phyloP scores from a whole-genome alignment of 2,113 vertebrate species.

The Pelobates fuscus region DNA sequence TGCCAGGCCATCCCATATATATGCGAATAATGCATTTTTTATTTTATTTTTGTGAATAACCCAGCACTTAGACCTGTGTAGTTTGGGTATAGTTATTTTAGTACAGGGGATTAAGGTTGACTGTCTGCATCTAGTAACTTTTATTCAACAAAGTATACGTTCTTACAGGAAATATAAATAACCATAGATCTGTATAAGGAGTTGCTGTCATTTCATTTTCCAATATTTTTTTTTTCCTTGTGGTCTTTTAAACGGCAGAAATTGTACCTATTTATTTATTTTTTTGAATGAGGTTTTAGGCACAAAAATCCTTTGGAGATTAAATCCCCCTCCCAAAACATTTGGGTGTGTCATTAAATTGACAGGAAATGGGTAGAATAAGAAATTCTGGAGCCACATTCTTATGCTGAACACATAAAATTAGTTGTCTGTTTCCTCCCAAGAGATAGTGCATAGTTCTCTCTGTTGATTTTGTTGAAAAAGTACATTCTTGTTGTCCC shows the following conservation, averaged over 20 bases:
- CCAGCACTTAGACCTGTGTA: not conserved
- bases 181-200: too few relatives aligned
- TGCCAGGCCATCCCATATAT: too few relatives aligned
- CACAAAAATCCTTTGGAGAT: not conserved
- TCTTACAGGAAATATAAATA: too few relatives aligned
- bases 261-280: not conserved
- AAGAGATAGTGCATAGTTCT: slow-evolving; percentile 11
- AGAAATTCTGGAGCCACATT: slow-evolving; percentile 30
- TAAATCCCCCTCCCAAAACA: not conserved
- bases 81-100: not conserved
- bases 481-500: not conserved
- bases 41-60: not conserved
- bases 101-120: slow-evolving; percentile 4
- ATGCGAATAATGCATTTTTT: too few relatives aligned
- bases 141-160: too few relatives aligned
- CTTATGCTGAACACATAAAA: not conserved
- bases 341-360: slow-evolving; percentile 26
- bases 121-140: slow-evolving; percentile 49
- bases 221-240: not conserved
- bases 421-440: not conserved
- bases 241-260: slow-evolving; percentile 38
- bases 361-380: slow-evolving; percentile 49
- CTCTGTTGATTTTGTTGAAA: not conserved
- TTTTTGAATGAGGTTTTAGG: too few relatives aligned
- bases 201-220: too few relatives aligned